Conservation (phyloP, 1,140 invertebrate genomes). For the Planococcus citri region DNA sequence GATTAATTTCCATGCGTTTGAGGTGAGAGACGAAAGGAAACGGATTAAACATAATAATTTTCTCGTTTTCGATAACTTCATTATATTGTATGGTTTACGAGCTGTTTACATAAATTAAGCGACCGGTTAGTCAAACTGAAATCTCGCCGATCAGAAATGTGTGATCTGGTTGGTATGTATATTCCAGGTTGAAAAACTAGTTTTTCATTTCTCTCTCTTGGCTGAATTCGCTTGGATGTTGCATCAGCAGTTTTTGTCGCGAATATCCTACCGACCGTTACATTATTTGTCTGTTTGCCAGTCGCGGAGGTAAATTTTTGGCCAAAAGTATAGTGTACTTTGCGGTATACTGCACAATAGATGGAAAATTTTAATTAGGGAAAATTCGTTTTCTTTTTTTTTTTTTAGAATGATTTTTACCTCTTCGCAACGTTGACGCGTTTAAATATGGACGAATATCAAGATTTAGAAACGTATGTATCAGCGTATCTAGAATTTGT, state of each 20-base stretch:
- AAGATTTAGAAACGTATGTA: conserved; percentile 1
- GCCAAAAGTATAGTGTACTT: neutral
- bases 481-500: neutral
- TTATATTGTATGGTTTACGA: neutral
- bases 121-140: neutral
- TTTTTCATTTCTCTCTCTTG: neutral
- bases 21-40: no score
- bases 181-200: neutral
- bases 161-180: no score
- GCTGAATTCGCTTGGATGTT: neutral
- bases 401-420: conserved; percentile 2
- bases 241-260: neutral
- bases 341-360: neutral
- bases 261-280: neutral
- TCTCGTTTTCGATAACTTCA: no score
- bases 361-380: neutral
- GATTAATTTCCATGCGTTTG: no score
- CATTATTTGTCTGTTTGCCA: neutral
- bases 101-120: neutral
- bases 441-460: neutral
- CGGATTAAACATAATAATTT: no score
- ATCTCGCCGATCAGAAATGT: neutral
- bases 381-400: neutral
- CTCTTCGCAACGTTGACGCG: neutral
- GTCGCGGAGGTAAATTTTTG: neutral